A percentile compares a stretch with the other conserved stretches of the same genome.
Conservation (phyloP, 2,888 invertebrate species). For the Hyposoter didymator region DNA sequence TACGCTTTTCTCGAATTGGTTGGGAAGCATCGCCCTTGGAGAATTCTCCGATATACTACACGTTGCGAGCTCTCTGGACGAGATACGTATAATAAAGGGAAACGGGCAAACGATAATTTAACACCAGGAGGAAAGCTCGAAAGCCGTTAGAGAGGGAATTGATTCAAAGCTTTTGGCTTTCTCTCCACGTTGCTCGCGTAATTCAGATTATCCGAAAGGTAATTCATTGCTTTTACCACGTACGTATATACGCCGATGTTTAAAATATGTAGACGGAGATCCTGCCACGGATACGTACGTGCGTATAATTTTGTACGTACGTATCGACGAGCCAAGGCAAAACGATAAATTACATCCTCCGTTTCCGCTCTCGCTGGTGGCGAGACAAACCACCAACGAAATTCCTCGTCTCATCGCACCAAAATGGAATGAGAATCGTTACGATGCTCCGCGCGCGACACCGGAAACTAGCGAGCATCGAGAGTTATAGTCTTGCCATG, state of each 20-base stretch:
- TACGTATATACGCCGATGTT: not conserved
- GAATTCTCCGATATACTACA: slow-evolving; percentile 47
- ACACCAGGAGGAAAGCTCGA: slow-evolving; percentile 50
- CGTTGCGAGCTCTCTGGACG: not conserved
- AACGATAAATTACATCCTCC: slow-evolving; percentile 59
- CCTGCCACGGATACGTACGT: slow-evolving; percentile 37
- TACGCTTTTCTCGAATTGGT: not conserved
- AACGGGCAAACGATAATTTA: slow-evolving; percentile 64
- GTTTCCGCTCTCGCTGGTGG: slow-evolving; percentile 6
- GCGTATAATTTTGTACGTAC: slow-evolving; percentile 54
- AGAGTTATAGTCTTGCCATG: slow-evolving; percentile 60
- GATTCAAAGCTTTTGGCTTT: slow-evolving; percentile 58
- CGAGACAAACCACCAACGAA: slow-evolving; percentile 48
- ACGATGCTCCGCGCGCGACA: slow-evolving; percentile 51
- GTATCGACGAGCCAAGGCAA: slow-evolving; percentile 53
- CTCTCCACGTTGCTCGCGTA: slow-evolving; percentile 46
- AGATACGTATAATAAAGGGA: slow-evolving; percentile 48
- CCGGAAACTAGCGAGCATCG: slow-evolving; percentile 58
- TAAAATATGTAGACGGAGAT: slow-evolving; percentile 7
- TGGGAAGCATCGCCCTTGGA: not conserved
- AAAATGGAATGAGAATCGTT: slow-evolving; percentile 50
- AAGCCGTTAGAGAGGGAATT: slow-evolving; percentile 59
- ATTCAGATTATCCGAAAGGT: slow-evolving; percentile 66
- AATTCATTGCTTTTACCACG: slow-evolving; percentile 55
- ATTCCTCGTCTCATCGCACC: slow-evolving; percentile 57